phyloP scores from a whole-genome alignment of 2,113 vertebrate species.

The Scolopax mira region DNA sequence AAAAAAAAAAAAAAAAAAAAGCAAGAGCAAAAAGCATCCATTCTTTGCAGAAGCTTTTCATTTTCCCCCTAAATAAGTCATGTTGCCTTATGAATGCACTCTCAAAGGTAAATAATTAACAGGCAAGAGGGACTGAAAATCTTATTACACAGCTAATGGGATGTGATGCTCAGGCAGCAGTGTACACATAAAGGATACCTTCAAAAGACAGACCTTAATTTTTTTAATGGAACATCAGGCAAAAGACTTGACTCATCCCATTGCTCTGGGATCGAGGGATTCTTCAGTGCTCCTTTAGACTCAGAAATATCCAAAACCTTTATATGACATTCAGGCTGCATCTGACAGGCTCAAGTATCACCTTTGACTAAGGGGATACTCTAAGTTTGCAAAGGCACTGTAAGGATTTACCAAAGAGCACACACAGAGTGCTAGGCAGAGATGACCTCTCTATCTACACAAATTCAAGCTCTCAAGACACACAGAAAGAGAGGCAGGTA shows the following conservation, averaged over 20 bases:
- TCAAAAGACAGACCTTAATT: background rate
- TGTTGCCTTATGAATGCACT: background rate
- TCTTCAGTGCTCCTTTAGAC: background rate
- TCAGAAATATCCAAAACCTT: background rate
- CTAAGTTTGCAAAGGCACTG: background rate
- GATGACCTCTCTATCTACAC: background rate
- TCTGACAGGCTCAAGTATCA: background rate
- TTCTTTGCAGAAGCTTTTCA: background rate
- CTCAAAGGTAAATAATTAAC: constrained; percentile 57
- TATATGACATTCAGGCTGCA: background rate
- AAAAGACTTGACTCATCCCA: background rate
- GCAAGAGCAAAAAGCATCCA: background rate
- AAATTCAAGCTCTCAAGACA: background rate
- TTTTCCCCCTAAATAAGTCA: constrained; percentile 16
- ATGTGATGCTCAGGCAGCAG: constrained; percentile 12
- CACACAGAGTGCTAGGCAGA: background rate
- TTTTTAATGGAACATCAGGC: background rate
- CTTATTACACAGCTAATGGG: background rate
- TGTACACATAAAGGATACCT: background rate
- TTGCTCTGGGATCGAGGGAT: background rate
- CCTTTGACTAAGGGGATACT: background rate
- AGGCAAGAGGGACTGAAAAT: constrained; percentile 27
- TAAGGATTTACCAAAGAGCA: background rate
- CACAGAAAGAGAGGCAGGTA: background rate
- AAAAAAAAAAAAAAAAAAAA: background rate